Percentiles rank a stretch among this genome's conserved stretches.
These are phyloP conservation scores for Crematogaster levior DNA, from an alignment of 2,888 invertebrate genomes.

Conservation along the genomic window DNA sequence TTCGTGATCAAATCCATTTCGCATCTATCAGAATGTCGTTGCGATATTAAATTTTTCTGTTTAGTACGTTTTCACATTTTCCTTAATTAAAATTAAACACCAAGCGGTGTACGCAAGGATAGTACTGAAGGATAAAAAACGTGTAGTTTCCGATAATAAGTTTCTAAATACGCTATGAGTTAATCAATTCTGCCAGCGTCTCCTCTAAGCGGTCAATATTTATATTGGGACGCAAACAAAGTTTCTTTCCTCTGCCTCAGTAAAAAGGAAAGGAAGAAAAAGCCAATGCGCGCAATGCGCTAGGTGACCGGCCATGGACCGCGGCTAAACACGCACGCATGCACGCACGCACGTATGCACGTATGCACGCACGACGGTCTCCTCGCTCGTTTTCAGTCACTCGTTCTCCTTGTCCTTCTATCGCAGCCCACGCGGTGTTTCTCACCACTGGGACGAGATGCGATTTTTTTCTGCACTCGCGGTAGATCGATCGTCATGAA, in stretches of 20 bases:
- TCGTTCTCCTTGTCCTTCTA: constrained; percentile 59
- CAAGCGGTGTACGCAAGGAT: neutral
- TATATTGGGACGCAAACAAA: constrained; percentile 27
- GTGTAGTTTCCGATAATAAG: neutral
- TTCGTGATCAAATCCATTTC: neutral
- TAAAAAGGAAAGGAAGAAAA: constrained; percentile 22
- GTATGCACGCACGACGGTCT: constrained; percentile 29
- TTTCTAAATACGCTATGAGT: neutral
- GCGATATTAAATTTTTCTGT: neutral
- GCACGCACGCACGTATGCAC: neutral
- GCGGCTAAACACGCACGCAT: constrained; percentile 20
- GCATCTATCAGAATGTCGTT: neutral
- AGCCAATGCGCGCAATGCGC: constrained; percentile 37
- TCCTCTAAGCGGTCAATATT: constrained; percentile 22
- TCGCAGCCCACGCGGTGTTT: constrained; percentile 56
- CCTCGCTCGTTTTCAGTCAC: constrained; percentile 52
- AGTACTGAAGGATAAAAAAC: neutral
- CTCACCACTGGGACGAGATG: constrained; percentile 32
- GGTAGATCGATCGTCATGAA: constrained; percentile 10
- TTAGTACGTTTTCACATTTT: neutral
- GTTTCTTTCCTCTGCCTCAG: neutral
- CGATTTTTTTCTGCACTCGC: constrained; percentile 33
- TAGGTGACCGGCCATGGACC: constrained; percentile 65
- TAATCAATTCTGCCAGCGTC: constrained; percentile 3
- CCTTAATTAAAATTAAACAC: neutral